Base-by-base conservation (phyloP, 2,113 vertebrate species). In the Cnemophilus loriae region DNA sequence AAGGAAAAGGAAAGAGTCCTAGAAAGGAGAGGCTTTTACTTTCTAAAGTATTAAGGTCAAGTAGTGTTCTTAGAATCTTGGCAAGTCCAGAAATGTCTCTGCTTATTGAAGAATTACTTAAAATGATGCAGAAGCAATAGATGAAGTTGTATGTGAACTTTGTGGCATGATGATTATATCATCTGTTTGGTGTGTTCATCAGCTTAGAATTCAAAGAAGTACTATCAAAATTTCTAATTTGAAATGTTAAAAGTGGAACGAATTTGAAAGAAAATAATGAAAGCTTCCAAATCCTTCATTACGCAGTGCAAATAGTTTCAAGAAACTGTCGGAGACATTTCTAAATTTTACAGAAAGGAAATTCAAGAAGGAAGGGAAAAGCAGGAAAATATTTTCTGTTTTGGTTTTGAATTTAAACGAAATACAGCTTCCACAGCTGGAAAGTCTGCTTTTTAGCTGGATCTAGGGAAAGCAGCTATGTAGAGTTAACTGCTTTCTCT, bases 221-320 rank as follows among this genome's bases (percentile, higher is more conserved):
- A 53, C 10, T 42, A 57, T 52, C 47, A 86, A 55, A 80, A 56
- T 85, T 27, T 84, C 68, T 74, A 44, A 28, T 69, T 81, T 80
- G 33, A 93, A 90, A 42, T 75, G 33, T 91, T 56, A 16, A 3
- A 89, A 73, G 33, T 67, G 42, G 49, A 95, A 74, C 71, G 94
- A 87, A 79, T 67, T 78, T 64, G 70, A 85, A 95, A 80, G 60
- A 81, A 96, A 91, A 64, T 55, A 84, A 42, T 84, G 20, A 95
- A 97, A 93, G 49, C 10, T 49, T 82, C 73, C 80, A 87, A 96
- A 90, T 55, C 37, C 30, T 59, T n/a, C 13, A 32, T 55, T 78
- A 65, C 69, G 30, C 44, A 75, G 57, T 46, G 32, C 28, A 87
- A 42, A 46, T 59, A 53, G 15, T 74, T 88, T 65, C 44, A 86